phyloP scores from a whole-genome alignment of 2,113 vertebrate species.

The Limanda limanda region DNA sequence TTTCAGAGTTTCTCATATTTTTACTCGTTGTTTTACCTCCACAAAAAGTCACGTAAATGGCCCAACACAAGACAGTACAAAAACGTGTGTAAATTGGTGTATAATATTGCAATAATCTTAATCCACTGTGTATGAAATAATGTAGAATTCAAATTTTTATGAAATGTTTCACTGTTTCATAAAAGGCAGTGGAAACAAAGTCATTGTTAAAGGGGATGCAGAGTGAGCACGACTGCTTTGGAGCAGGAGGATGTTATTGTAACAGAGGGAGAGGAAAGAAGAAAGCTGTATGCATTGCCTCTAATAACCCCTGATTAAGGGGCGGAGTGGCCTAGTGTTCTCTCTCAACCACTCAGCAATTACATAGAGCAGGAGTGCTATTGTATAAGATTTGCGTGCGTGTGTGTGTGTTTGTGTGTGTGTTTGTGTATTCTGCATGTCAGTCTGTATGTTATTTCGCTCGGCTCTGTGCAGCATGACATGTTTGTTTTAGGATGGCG shows the following conservation, averaged over 20 bases:
- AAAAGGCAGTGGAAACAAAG: not conserved
- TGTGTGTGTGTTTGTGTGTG: slow-evolving; percentile 47
- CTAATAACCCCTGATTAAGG: slow-evolving; percentile 82
- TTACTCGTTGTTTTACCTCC: too few relatives aligned
- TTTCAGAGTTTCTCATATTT: not conserved
- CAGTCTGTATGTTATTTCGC: slow-evolving; percentile 38
- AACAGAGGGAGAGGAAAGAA: slow-evolving; percentile 55
- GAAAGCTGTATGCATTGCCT: slow-evolving; percentile 63
- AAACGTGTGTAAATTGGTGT: too few relatives aligned
- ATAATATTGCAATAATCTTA: not conserved
- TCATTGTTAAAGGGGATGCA: slow-evolving; percentile 16
- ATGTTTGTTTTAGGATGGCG: slow-evolving; percentile 66
- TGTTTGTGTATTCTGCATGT: slow-evolving; percentile 36
- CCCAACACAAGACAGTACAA: too few relatives aligned
- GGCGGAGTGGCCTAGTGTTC: slow-evolving; percentile 66
- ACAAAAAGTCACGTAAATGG: too few relatives aligned
- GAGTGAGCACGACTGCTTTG: slow-evolving; percentile 29
- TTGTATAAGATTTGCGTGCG: slow-evolving; percentile 59
- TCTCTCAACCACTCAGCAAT: slow-evolving; percentile 78
- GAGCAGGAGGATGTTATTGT: slow-evolving; percentile 36
- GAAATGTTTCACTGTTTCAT: slow-evolving; percentile 13
- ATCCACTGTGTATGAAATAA: not conserved
- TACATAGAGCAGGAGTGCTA: slow-evolving; percentile 64
- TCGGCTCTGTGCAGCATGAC: slow-evolving; percentile 38
- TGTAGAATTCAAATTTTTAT: not conserved